Conservation (phyloP, 2,888 invertebrate species). For the Lysandra coridon region DNA sequence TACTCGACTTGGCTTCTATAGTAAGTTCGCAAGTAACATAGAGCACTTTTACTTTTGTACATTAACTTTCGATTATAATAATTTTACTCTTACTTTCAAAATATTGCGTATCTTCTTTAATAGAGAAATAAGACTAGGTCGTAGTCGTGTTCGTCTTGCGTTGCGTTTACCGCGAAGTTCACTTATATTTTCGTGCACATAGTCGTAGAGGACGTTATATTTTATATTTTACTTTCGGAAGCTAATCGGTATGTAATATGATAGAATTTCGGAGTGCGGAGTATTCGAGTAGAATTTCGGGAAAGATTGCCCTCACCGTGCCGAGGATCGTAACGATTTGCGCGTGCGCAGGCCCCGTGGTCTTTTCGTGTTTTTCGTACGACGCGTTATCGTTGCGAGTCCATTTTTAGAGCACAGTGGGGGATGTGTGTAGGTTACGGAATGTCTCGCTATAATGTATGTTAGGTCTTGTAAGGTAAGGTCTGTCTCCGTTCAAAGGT, state of each 20-base stretch:
- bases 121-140: slow-evolving; percentile 74
- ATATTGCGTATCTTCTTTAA: slow-evolving; percentile 62
- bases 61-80: slow-evolving; percentile 61
- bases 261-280: slow-evolving; percentile 67
- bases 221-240: slow-evolving; percentile 70
- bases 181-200: slow-evolving; percentile 76
- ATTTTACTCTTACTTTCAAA: slow-evolving; percentile 55
- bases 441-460: slow-evolving; percentile 66
- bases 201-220: slow-evolving; percentile 60
- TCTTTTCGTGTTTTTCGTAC: slow-evolving; percentile 39
- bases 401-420: slow-evolving; percentile 44
- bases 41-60: slow-evolving; percentile 63
- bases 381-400: slow-evolving; percentile 40
- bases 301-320: slow-evolving; percentile 53
- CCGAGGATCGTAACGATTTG: slow-evolving; percentile 36
- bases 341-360: slow-evolving; percentile 36
- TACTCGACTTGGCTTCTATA: slow-evolving; percentile 74
- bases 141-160: slow-evolving; percentile 69
- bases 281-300: slow-evolving; percentile 57
- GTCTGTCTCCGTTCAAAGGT: slow-evolving; percentile 67
- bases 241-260: slow-evolving; percentile 70
- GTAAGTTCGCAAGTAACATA: slow-evolving; percentile 65
- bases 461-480: slow-evolving; percentile 70
- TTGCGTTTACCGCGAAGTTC: slow-evolving; percentile 71
- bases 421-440: slow-evolving; percentile 55